phyloP scores from a whole-genome alignment of 2,797 vertebrate genomes.

The Cossypha dichroa region DNA sequence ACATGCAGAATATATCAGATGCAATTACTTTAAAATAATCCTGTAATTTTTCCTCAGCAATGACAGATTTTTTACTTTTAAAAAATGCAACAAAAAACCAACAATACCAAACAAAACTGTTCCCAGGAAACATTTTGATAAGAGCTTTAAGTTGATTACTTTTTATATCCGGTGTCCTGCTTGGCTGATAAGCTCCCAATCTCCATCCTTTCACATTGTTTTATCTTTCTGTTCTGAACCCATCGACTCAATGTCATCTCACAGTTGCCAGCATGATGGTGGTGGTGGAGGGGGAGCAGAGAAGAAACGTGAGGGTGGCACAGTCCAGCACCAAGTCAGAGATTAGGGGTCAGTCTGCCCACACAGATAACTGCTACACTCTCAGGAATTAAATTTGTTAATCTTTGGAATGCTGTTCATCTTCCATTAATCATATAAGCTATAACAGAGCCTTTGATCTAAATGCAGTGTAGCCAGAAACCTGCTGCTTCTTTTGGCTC shows the following conservation, averaged over 20 bases:
- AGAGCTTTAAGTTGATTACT: constrained; percentile 77
- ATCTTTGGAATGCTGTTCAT: constrained; percentile 56
- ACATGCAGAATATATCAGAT: background rate
- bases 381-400: constrained; percentile 58
- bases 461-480: background rate
- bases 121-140: constrained; percentile 74
- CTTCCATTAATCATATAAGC: constrained; percentile 42
- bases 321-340: background rate
- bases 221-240: constrained; percentile 63
- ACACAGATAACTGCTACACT: constrained; percentile 19
- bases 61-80: constrained; percentile 1
- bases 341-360: constrained; percentile 47
- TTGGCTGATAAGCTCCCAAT: constrained; percentile 73
- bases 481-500: background rate
- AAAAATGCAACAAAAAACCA: background rate
- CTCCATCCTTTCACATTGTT: constrained; percentile 74
- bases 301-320: background rate
- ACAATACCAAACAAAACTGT: background rate
- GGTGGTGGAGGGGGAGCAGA: background rate
- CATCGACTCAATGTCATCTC: constrained; percentile 66
- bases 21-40: constrained; percentile 65
- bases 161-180: constrained; percentile 68
- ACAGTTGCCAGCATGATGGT: background rate
- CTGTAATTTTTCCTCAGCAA: constrained; percentile 64
- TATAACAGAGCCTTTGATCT: constrained; percentile 14